phyloP scores from a whole-genome alignment of 2,797 vertebrate genomes.

The Galaxias olidus region DNA sequence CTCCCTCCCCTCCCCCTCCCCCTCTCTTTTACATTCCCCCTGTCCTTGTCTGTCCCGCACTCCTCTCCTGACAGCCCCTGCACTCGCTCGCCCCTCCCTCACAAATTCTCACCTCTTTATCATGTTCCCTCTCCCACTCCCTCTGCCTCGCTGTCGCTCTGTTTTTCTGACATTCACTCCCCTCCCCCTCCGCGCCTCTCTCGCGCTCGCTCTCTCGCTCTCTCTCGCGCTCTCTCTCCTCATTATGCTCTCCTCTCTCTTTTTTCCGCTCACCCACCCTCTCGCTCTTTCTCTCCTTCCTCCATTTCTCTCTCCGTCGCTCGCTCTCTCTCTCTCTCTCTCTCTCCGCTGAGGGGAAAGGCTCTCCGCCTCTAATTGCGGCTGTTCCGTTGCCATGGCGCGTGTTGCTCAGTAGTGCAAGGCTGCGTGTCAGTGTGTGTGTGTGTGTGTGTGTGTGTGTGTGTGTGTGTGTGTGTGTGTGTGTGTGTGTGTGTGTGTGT shows the following conservation, averaged over 20 bases:
- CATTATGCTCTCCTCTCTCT: not conserved
- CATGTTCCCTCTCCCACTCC: slow-evolving; percentile 43
- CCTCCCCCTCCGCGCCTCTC: not conserved
- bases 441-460: slow-evolving; percentile 46
- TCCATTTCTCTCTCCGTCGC: slow-evolving; percentile 63
- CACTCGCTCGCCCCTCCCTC: slow-evolving; percentile 37
- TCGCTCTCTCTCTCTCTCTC: slow-evolving; percentile 69
- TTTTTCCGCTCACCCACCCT: not conserved
- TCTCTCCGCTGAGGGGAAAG: slow-evolving; percentile 74
- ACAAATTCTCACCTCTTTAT: not conserved
- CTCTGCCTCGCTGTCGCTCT: slow-evolving; percentile 49
- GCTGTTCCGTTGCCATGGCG: slow-evolving; percentile 78
- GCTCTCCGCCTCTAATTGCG: slow-evolving; percentile 77
- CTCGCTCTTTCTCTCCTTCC: slow-evolving; percentile 39
- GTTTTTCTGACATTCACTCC: slow-evolving; percentile 59
- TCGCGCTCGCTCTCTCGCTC: not conserved
- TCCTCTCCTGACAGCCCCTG: no score
- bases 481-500: slow-evolving; percentile 38
- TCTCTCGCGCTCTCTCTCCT: slow-evolving; percentile 25
- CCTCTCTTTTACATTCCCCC: not conserved
- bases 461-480: slow-evolving; percentile 29
- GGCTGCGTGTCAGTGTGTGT: slow-evolving; percentile 50
- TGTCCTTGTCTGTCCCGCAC: no score
- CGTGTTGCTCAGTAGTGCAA: slow-evolving; percentile 64
- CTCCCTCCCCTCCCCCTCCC: not conserved